Evolutionary conservation across 2,797 vertebrate genomes (phyloP).

Genomic region (Siniperca obscura): DNA sequence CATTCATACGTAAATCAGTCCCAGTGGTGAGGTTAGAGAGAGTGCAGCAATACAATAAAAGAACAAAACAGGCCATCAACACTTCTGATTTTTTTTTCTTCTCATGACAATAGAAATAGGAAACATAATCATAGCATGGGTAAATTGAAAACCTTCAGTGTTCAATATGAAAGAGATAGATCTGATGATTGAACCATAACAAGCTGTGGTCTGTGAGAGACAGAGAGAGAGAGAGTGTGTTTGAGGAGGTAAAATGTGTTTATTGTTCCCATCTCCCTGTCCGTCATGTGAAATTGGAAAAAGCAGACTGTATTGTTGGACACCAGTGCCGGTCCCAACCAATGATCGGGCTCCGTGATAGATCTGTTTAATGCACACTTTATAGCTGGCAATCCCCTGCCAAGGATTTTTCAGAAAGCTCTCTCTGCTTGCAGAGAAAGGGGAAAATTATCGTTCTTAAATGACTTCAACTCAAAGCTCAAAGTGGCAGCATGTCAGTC

Average conservation of each 20-base stretch:
- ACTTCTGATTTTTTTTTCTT: conserved; percentile 34
- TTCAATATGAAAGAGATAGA: conserved; percentile 56
- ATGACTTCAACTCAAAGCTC: conserved; percentile 71
- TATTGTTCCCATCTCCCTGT: conserved; percentile 70
- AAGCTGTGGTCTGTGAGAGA: conserved; percentile 37
- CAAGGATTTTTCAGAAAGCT: conserved; percentile 73
- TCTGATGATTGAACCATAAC: conserved; percentile 61
- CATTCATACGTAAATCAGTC: conserved; percentile 64
- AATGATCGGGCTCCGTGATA: conserved; percentile 72
- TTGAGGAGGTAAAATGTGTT: conserved; percentile 59
- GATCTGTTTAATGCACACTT: conserved; percentile 79
- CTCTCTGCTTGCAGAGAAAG: conserved; percentile 61
- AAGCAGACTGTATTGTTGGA: conserved; percentile 76
- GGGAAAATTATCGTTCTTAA: conserved; percentile 72
- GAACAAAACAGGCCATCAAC: conserved; percentile 60
- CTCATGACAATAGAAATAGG: conserved; percentile 52
- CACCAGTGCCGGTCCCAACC: conserved; percentile 67
- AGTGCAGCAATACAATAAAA: conserved; percentile 55
- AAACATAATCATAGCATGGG: conserved; percentile 64
- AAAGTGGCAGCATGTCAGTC: conserved; percentile 53
- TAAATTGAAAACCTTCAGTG: conserved; percentile 66
- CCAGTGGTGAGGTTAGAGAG: conserved; percentile 39
- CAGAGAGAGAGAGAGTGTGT: not conserved
- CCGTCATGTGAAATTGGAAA: conserved; percentile 78
- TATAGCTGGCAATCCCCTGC: conserved; percentile 74